Percentiles rank a stretch among this genome's conserved stretches.
These are phyloP conservation scores for Catharus minimus DNA, from an alignment of 2,113 vertebrate genomes.

Conservation along the genomic window DNA sequence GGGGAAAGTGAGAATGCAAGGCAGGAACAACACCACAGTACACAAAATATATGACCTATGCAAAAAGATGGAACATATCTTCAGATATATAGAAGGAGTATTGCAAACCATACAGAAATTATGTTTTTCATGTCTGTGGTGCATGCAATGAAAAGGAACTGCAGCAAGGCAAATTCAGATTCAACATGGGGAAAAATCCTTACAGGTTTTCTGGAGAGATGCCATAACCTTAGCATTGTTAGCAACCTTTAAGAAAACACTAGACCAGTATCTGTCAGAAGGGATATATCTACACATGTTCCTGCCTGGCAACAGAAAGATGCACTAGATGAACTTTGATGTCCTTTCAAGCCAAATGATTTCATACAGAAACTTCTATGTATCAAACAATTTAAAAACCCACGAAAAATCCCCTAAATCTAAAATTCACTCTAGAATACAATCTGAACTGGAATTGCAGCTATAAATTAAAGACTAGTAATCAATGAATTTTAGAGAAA, in stretches of 20 bases:
- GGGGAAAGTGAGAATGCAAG: not conserved
- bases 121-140: not conserved
- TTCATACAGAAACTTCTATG: not conserved
- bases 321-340: not conserved
- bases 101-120: not conserved
- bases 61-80: not conserved
- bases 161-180: not conserved
- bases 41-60: not conserved
- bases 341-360: not conserved
- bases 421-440: not conserved
- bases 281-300: not conserved
- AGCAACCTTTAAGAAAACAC: not conserved
- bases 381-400: not conserved
- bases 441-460: not conserved
- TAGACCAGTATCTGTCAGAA: conserved; percentile 1
- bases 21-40: not conserved
- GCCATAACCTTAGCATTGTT: not conserved
- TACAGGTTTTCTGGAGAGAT: not conserved
- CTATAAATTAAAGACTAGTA: not conserved
- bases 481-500: not conserved
- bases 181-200: not conserved
- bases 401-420: not conserved
- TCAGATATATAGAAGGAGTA: not conserved
- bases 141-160: not conserved
- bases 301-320: conserved; percentile 7